Evolutionary conservation across 2,797 vertebrate species (phyloP).

Genomic region (Hybognathus amarus): DNA sequence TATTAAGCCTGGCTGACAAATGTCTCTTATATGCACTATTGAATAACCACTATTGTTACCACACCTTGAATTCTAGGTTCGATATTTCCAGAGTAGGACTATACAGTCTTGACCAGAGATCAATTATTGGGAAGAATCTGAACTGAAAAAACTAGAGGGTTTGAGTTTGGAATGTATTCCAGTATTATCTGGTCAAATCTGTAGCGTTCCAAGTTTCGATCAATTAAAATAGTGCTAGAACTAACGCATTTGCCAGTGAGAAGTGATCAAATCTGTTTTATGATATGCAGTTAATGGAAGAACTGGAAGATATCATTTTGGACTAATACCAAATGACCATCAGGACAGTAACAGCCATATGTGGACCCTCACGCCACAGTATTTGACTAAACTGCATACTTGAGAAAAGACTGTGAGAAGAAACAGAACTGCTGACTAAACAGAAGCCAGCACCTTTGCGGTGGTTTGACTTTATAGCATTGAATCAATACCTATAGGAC

Average conservation of each 20-base stretch:
- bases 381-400: slow-evolving; percentile 34
- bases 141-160: neutral
- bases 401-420: slow-evolving; percentile 20
- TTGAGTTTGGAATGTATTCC: neutral
- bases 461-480: slow-evolving; percentile 50
- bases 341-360: slow-evolving; percentile 37
- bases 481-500: slow-evolving; percentile 52
- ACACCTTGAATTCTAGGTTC: slow-evolving; percentile 53
- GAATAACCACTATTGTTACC: slow-evolving; percentile 44
- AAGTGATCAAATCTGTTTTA: slow-evolving; percentile 17
- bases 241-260: neutral
- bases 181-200: neutral
- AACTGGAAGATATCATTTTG: neutral
- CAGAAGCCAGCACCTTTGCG: slow-evolving; percentile 41
- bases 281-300: slow-evolving; percentile 16
- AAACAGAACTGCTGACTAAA: slow-evolving; percentile 55
- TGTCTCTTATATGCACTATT: neutral
- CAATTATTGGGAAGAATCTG: neutral
- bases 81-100: slow-evolving; percentile 33
- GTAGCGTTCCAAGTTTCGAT: neutral
- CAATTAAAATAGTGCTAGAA: neutral
- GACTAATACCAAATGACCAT: slow-evolving; percentile 18
- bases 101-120: slow-evolving; percentile 5
- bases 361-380: slow-evolving; percentile 16
- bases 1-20: slow-evolving; percentile 23